These are phyloP conservation scores for Chaetura pelagica DNA, from an alignment of 2,113 vertebrate genomes.

Conservation along the genomic window DNA sequence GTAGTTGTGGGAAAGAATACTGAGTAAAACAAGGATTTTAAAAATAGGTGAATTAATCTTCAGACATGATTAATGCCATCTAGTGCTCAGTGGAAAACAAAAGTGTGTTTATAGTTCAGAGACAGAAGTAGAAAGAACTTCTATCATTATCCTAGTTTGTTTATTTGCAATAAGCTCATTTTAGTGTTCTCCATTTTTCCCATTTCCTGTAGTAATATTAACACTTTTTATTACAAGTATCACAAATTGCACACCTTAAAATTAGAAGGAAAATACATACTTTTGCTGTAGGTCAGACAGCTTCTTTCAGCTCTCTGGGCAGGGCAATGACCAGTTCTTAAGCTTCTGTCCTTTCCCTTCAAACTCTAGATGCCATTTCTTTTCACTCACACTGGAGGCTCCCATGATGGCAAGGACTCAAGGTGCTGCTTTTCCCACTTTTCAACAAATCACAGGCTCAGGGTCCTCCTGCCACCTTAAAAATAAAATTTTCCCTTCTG, in stretches of 20 bases:
- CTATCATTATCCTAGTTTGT: background rate
- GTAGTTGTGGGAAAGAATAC: background rate
- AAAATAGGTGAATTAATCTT: background rate
- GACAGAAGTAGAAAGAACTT: background rate
- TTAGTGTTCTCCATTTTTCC: background rate
- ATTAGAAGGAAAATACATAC: background rate
- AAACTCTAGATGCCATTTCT: background rate
- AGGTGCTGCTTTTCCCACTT: background rate
- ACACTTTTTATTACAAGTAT: background rate
- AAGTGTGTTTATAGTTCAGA: background rate
- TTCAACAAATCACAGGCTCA: background rate
- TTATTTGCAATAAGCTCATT: background rate
- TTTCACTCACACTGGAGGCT: background rate
- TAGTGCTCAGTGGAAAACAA: background rate
- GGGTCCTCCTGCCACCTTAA: background rate
- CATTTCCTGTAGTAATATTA: background rate
- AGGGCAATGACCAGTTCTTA: background rate
- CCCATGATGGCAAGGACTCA: background rate
- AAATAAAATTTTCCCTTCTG: background rate
- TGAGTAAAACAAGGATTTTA: background rate
- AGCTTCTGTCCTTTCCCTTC: background rate
- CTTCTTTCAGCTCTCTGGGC: background rate
- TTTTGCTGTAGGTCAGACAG: background rate
- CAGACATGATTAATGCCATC: background rate
- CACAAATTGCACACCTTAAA: background rate